Evolutionary conservation across 2,797 vertebrate genomes (phyloP).

Genomic region (Myotis myotis): DNA sequence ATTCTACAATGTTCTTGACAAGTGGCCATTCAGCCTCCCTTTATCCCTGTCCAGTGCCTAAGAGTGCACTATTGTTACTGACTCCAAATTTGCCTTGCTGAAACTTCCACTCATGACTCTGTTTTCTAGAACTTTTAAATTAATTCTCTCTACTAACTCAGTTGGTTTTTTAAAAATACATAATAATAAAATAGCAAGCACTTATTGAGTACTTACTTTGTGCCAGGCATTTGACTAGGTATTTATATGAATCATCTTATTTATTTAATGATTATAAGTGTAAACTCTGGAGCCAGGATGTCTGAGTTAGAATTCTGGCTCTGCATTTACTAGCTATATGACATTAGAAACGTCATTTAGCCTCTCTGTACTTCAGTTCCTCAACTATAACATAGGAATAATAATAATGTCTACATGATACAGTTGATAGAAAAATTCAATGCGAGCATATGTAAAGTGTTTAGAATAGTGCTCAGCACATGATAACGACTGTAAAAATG

Average conservation of each 20-base stretch:
- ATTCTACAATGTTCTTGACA: neutral
- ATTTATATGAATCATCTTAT: slow-evolving; percentile 13
- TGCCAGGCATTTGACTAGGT: neutral
- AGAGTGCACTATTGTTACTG: too few species aligned
- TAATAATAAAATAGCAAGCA: slow-evolving; percentile 1
- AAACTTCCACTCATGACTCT: neutral
- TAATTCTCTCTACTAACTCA: neutral
- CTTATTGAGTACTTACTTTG: neutral
- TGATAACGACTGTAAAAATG: neutral
- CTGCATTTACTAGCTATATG: neutral
- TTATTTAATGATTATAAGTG: neutral
- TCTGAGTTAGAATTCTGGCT: slow-evolving; percentile 7
- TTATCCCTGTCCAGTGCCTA: neutral
- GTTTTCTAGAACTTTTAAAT: slow-evolving; percentile 4
- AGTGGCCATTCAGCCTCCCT: neutral
- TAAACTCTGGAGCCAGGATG: neutral
- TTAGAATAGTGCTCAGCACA: neutral
- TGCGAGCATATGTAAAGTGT: neutral
- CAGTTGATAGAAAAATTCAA: neutral
- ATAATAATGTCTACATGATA: neutral
- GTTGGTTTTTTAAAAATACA: neutral
- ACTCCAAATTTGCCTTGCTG: neutral
- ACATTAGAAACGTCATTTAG: neutral
- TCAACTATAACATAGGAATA: slow-evolving; percentile 7
- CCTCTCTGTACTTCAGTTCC: neutral